A percentile compares a stretch with the other conserved stretches of the same genome.
phyloP scores from a whole-genome alignment of 2,888 invertebrate genomes.

The Mythimna lalbum region DNA sequence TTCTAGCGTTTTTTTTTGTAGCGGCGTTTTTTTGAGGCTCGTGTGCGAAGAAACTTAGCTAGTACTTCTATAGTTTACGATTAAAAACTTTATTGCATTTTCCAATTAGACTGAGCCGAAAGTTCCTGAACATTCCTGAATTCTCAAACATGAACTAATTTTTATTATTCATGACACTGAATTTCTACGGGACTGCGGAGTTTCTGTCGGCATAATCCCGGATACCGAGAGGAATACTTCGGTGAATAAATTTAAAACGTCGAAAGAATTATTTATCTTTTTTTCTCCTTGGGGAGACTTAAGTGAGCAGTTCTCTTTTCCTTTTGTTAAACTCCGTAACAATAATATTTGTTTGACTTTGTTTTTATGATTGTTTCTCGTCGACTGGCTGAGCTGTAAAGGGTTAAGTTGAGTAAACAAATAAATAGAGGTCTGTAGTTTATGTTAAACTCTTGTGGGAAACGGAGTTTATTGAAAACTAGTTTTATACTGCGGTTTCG shows the following conservation, averaged over 20 bases:
- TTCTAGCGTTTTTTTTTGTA: too few species aligned
- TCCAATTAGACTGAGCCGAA: slow-evolving; percentile 47
- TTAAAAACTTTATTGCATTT: slow-evolving; percentile 32
- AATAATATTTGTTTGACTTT: slow-evolving; percentile 42
- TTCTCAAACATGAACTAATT: slow-evolving; percentile 64
- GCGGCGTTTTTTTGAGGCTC: too few species aligned
- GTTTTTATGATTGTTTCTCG: slow-evolving; percentile 39
- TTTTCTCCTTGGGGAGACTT: slow-evolving; percentile 56
- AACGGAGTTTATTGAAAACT: background rate
- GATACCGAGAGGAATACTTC: slow-evolving; percentile 73
- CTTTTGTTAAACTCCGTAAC: slow-evolving; percentile 50
- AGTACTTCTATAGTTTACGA: background rate
- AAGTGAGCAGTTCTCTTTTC: slow-evolving; percentile 50
- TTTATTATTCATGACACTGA: slow-evolving; percentile 79
- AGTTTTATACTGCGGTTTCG: background rate
- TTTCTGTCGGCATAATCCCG: slow-evolving; percentile 72
- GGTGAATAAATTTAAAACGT: slow-evolving; percentile 71
- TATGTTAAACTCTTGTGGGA: background rate
- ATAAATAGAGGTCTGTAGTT: slow-evolving; percentile 20
- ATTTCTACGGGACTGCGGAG: slow-evolving; percentile 69
- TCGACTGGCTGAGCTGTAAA: slow-evolving; percentile 20
- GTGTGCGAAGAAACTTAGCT: too few species aligned
- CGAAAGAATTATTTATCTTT: slow-evolving; percentile 70
- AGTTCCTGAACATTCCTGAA: slow-evolving; percentile 33
- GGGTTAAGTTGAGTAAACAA: slow-evolving; percentile 22